Conservation (phyloP, 2,888 invertebrate species). For the Nephrotoma guestfalica region DNA sequence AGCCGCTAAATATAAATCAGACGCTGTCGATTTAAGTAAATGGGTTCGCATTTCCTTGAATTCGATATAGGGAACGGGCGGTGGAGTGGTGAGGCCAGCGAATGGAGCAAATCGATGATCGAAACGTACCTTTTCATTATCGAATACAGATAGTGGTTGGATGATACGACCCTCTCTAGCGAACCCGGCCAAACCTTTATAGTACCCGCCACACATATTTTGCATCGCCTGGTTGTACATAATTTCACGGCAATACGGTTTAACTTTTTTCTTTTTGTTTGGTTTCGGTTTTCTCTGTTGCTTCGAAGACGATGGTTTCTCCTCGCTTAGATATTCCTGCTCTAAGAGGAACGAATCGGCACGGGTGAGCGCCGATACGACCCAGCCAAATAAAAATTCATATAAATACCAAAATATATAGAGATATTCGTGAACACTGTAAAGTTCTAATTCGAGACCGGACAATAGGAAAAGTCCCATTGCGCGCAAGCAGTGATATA, state of each 20-base stretch:
- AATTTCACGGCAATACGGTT: slow-evolving; percentile 67
- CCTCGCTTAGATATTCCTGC: slow-evolving; percentile 46
- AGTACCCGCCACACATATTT: slow-evolving; percentile 89
- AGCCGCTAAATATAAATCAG: slow-evolving; percentile 62
- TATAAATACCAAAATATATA: slow-evolving; percentile 91
- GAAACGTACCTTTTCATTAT: slow-evolving; percentile 86
- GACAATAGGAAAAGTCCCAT: slow-evolving; percentile 90
- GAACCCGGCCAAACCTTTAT: slow-evolving; percentile 87
- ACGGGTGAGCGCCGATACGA: slow-evolving; percentile 76
- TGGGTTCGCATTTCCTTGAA: slow-evolving; percentile 69
- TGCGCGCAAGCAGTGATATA: slow-evolving; percentile 81
- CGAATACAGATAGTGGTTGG: slow-evolving; percentile 76
- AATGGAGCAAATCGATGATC: slow-evolving; percentile 89
- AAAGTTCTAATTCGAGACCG: slow-evolving; percentile 90
- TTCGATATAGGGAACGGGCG: slow-evolving; percentile 80
- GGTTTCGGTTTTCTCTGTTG: slow-evolving; percentile 32
- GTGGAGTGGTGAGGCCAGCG: slow-evolving; percentile 70
- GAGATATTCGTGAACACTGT: slow-evolving; percentile 90
- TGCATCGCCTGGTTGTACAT: slow-evolving; percentile 84
- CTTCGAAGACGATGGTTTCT: slow-evolving; percentile 17
- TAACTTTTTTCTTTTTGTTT: slow-evolving; percentile 44
- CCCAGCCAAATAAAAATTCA: slow-evolving; percentile 88
- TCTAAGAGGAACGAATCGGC: slow-evolving; percentile 75
- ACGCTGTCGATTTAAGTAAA: slow-evolving; percentile 41
- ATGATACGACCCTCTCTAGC: slow-evolving; percentile 74